Percentiles rank a stretch among this genome's conserved stretches.
These are phyloP conservation scores for Gyps fulvus DNA, from an alignment of 2,113 vertebrate genomes.

Conservation along the genomic window DNA sequence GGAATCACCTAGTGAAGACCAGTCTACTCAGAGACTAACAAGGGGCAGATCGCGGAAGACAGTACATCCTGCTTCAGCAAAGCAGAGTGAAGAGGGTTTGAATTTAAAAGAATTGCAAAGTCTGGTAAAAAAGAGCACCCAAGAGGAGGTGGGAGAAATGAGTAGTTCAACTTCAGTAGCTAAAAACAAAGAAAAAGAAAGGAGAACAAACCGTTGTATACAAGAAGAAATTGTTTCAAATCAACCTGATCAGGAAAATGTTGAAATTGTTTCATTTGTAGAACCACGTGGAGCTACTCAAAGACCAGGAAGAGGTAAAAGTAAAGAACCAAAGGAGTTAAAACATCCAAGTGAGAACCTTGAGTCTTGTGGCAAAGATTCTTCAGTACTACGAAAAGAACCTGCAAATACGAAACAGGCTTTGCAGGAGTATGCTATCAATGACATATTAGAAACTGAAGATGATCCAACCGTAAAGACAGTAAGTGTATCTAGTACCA, in stretches of 20 bases:
- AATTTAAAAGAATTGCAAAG: neutral
- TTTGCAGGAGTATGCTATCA: neutral
- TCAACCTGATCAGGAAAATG: neutral
- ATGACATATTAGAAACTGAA: rapidly evolving
- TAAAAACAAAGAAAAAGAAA: neutral
- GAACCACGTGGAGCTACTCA: neutral
- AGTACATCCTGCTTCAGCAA: neutral
- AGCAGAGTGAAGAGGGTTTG: neutral
- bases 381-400: neutral
- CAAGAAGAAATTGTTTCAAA: neutral
- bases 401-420: neutral
- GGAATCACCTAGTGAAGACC: neutral
- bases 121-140: neutral
- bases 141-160: neutral
- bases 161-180: neutral
- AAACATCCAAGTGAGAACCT: neutral
- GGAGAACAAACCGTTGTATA: rapidly evolving
- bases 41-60: neutral
- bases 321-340: neutral
- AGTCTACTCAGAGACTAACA: neutral
- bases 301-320: conserved; percentile 14
- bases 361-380: neutral
- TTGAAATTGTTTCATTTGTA: neutral
- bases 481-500: neutral
- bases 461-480: neutral